Conservation (phyloP, 2,797 vertebrate genomes). For the Sebastes melanostomus region DNA sequence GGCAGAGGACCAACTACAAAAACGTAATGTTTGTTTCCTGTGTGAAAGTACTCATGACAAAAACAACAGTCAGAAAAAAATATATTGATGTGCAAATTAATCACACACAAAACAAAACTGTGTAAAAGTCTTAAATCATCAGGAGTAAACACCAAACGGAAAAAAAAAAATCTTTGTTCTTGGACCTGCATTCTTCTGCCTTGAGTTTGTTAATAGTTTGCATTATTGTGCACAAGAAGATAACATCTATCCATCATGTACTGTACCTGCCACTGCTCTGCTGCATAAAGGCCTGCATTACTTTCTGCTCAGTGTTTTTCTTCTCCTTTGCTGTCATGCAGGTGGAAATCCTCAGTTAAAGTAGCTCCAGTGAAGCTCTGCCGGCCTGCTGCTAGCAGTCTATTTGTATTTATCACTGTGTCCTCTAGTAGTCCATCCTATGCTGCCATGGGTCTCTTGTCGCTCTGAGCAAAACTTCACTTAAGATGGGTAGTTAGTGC, state of each 20-base stretch:
- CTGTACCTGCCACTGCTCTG: not conserved
- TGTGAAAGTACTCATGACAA: not conserved
- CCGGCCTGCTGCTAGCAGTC: constrained; percentile 20
- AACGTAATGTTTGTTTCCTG: not conserved
- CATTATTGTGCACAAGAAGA: not conserved
- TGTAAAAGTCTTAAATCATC: not conserved
- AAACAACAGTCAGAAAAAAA: not conserved
- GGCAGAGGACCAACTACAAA: not conserved
- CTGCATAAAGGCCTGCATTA: not conserved
- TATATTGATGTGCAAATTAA: not conserved
- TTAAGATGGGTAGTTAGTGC: constrained; percentile 68
- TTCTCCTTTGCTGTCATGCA: not conserved
- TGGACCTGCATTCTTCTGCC: not conserved
- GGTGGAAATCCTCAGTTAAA: not conserved
- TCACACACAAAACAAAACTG: not conserved
- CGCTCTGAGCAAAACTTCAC: constrained; percentile 61
- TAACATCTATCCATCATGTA: not conserved
- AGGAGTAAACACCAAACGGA: not conserved
- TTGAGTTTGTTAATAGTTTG: not conserved
- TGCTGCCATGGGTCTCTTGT: constrained; percentile 56
- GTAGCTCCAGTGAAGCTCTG: not conserved
- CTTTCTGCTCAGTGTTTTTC: not conserved
- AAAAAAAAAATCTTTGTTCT: not conserved
- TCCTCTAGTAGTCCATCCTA: constrained; percentile 56
- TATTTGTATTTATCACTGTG: constrained; percentile 55